Evolutionary conservation across 2,113 vertebrate genomes (phyloP), one percentile per base, ranked within the genome.

Genomic region (Notarius lentiginosus): DNA sequence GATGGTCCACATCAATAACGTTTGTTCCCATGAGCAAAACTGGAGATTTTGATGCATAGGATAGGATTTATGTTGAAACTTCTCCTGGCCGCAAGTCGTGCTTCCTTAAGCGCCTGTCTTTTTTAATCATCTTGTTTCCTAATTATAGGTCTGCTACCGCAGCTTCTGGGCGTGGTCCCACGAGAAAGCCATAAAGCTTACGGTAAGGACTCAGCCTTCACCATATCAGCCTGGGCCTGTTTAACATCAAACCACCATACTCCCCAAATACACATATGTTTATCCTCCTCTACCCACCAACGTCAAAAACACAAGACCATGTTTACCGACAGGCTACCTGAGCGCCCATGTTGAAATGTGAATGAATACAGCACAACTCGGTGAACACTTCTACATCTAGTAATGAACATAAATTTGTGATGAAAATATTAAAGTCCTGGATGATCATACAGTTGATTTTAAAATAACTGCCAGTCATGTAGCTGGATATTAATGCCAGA

Each of bases 141-240:
- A 95, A 94, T 96, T 96, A 93, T 94, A 99, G 97, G 97, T 93
- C 95, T 97, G 86, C 92, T 97, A 93, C 97, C 97, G 7, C 98
- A 99, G 94, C 95, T 99, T 92, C 93, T 99, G 95, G 98, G 98
- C 95, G 98, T 98, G 92, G 97, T 96, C 91, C 97, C 79, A 96
- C 87, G 95, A 97, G 93, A 98, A 97, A 95, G 96, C 97, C 94
- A 97, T 98, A 95, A 98, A 98, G 94, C 96, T 98, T 90, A 97
- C 96, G 94, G 97, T 97, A 96, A 98, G 96, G 96, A 92, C 92
- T 91, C 89, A 60, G 85, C 63, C 83, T 88, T 87, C 88, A 90
- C 90, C 90, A 88, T 90, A 89, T 85, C 79, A 80, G 84, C 90
- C 55, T 84, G 65, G 80, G 84, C 79, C 87, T 70, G 79, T 84